A percentile compares a stretch with the other conserved stretches of the same genome.
Evolutionary conservation across 2,888 invertebrate genomes (phyloP).

Genomic region (Pecten maximus): DNA sequence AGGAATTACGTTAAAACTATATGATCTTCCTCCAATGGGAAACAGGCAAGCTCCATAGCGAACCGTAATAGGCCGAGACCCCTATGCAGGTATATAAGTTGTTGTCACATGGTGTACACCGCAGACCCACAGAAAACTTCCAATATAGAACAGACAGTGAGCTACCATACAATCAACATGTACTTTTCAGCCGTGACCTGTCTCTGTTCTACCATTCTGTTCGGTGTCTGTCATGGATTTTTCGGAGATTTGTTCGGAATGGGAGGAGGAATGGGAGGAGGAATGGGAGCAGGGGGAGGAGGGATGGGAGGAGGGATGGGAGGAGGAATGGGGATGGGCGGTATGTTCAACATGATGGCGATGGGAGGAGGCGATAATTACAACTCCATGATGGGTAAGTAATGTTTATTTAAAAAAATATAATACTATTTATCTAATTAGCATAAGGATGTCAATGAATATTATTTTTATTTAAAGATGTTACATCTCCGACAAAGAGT

Average conservation of each 20-base stretch:
- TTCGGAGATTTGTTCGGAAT: neutral
- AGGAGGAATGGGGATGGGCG: neutral
- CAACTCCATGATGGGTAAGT: neutral
- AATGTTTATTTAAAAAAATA: no score
- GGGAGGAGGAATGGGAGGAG: neutral
- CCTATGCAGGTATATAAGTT: slow-evolving; percentile 3
- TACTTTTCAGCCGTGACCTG: neutral
- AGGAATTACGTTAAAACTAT: neutral
- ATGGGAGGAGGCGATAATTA: slow-evolving; percentile 10
- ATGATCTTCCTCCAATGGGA: neutral
- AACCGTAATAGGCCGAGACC: neutral
- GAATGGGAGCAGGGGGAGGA: neutral
- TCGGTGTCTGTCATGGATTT: slow-evolving; percentile 4
- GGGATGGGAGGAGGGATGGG: neutral
- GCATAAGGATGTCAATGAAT: no score
- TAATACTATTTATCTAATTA: no score
- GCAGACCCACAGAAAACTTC: neutral
- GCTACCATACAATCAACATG: neutral
- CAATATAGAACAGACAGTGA: neutral
- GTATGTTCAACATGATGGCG: neutral
- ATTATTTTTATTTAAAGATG: no score
- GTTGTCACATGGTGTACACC: neutral
- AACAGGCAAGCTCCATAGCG: neutral
- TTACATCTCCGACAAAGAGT: no score
- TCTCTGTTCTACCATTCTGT: neutral